Evolutionary conservation across 2,797 vertebrate species (phyloP).

Genomic region (Ctenopoma multispine): DNA sequence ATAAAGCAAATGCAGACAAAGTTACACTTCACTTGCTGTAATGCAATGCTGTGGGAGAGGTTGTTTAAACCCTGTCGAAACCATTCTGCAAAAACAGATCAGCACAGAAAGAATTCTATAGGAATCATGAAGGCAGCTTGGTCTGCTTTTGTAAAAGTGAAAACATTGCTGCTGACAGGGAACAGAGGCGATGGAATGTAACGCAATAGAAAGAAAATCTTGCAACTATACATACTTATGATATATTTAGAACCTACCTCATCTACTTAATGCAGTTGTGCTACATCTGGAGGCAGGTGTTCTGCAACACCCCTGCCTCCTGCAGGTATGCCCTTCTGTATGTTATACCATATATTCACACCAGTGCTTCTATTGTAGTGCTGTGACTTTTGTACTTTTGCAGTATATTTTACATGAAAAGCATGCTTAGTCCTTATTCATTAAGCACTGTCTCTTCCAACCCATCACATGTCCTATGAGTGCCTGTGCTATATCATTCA

Average conservation of each 20-base stretch:
- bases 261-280: background rate
- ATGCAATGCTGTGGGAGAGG: background rate
- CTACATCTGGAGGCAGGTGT: background rate
- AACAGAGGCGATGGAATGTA: background rate
- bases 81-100: constrained; percentile 8
- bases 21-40: background rate
- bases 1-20: too few relatives aligned
- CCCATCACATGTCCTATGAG: too few relatives aligned
- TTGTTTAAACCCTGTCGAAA: constrained; percentile 4
- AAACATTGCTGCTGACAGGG: constrained; percentile 8
- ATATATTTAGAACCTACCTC: constrained; percentile 4
- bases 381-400: background rate
- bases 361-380: background rate
- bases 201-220: constrained; percentile 5
- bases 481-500: constrained; percentile 54
- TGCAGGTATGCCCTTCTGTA: background rate
- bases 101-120: constrained; percentile 8
- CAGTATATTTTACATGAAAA: too few relatives aligned
- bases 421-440: too few relatives aligned
- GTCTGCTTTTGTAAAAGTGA: constrained; percentile 7
- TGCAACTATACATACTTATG: constrained; percentile 1
- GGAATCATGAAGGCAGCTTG: background rate
- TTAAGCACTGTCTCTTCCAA: too few relatives aligned
- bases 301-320: background rate
- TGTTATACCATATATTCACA: constrained; percentile 12